Percentiles rank a stretch among this genome's conserved stretches.
Evolutionary conservation across 1,140 invertebrate genomes (phyloP).

Genomic region (Hyles euphorbiae): DNA sequence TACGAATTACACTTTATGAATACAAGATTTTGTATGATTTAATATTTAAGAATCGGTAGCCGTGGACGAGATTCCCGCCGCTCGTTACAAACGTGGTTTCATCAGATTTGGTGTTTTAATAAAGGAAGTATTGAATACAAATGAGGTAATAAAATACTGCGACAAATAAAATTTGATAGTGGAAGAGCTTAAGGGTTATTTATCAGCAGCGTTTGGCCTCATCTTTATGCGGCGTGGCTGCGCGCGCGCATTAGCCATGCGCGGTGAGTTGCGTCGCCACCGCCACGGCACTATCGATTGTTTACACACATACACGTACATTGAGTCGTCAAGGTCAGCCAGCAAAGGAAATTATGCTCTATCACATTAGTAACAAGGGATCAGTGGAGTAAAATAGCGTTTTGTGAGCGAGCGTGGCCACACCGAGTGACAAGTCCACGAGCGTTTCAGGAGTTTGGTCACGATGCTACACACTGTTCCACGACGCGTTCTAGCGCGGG

Average conservation of each 20-base stretch:
- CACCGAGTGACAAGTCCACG: slow-evolving; percentile 52
- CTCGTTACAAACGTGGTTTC: slow-evolving; percentile 3
- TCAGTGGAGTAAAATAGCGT: slow-evolving; percentile 8
- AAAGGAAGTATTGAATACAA: slow-evolving; percentile 59
- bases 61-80: neutral
- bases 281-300: slow-evolving; percentile 56
- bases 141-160: slow-evolving; percentile 51
- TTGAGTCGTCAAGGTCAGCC: slow-evolving; percentile 29
- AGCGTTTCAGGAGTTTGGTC: slow-evolving; percentile 67
- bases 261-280: slow-evolving; percentile 39
- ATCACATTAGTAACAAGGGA: slow-evolving; percentile 29
- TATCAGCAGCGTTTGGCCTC: slow-evolving; percentile 41
- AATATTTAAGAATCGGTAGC: slow-evolving; percentile 12
- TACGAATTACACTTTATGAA: slow-evolving; percentile 28
- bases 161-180: slow-evolving; percentile 59
- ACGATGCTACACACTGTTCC: slow-evolving; percentile 53
- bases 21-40: slow-evolving; percentile 27
- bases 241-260: slow-evolving; percentile 61
- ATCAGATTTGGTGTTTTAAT: slow-evolving; percentile 26
- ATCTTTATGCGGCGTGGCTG: slow-evolving; percentile 56
- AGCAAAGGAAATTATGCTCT: slow-evolving; percentile 33
- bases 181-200: slow-evolving; percentile 39
- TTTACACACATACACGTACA: slow-evolving; percentile 50
- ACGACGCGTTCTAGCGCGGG: slow-evolving; percentile 48
- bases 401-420: slow-evolving; percentile 27